Conservation (phyloP, 1,140 invertebrate genomes). For the Drosophila sechellia region DNA sequence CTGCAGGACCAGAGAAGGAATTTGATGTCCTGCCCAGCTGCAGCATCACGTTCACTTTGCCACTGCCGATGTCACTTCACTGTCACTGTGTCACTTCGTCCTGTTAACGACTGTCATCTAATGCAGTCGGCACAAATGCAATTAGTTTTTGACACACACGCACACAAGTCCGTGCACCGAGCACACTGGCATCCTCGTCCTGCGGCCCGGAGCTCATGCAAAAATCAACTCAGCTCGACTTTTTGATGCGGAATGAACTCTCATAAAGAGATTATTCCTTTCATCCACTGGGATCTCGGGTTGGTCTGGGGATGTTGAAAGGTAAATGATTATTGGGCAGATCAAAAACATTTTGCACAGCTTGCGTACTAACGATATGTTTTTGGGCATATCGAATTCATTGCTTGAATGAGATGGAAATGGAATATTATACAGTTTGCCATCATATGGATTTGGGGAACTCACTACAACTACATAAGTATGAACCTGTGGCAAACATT, state of each 20-base stretch:
- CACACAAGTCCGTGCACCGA: not conserved
- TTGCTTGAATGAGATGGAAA: too few species aligned
- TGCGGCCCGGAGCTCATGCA: constrained; percentile 12
- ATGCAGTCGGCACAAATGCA: constrained; percentile 59
- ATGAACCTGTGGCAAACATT: not conserved
- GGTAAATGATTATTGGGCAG: not conserved
- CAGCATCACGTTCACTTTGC: constrained; percentile 40
- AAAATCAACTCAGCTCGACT: constrained; percentile 31
- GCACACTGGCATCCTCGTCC: constrained; percentile 1
- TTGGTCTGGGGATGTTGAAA: not conserved
- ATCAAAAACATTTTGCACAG: not conserved
- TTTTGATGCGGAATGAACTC: constrained; percentile 13
- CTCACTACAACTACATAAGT: not conserved
- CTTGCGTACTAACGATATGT: too few species aligned
- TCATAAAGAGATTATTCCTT: constrained; percentile 31
- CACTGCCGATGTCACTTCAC: constrained; percentile 41
- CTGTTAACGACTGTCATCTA: constrained; percentile 42
- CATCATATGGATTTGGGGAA: not conserved
- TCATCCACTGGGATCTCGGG: not conserved
- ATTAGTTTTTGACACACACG: constrained; percentile 61
- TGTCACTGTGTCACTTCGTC: constrained; percentile 53
- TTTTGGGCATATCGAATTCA: not conserved
- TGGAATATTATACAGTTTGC: too few species aligned
- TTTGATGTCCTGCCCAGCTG: constrained; percentile 7
- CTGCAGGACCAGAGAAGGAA: constrained; percentile 33